These are phyloP conservation scores for Aythya baeri DNA, from an alignment of 2,113 vertebrate genomes.

Conservation along the genomic window DNA sequence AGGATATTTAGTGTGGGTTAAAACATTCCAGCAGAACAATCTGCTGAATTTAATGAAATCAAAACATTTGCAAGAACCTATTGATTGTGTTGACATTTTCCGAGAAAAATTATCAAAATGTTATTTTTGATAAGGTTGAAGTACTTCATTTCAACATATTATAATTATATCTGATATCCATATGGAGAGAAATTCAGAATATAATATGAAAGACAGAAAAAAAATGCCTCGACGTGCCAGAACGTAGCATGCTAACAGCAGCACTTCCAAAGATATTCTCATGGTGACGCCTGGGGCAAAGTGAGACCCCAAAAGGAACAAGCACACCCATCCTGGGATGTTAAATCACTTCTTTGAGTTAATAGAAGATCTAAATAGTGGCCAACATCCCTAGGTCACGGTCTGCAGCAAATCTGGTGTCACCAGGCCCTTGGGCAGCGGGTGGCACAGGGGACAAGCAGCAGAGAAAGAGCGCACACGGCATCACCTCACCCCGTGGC, in stretches of 20 bases:
- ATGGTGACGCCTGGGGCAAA: background rate
- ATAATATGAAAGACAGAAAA: slow-evolving; percentile 12
- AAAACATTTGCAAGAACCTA: slow-evolving; percentile 67
- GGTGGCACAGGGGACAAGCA: slow-evolving; percentile 1
- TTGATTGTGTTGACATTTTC: slow-evolving; percentile 74
- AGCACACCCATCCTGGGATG: background rate
- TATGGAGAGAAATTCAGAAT: background rate
- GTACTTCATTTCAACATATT: slow-evolving; percentile 50
- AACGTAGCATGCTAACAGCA: background rate
- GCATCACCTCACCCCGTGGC: slow-evolving; percentile 33
- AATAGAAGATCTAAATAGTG: background rate
- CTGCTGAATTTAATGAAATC: slow-evolving; percentile 60
- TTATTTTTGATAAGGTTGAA: slow-evolving; percentile 70
- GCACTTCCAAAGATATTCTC: background rate
- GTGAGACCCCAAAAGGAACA: background rate
- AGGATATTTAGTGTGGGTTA: slow-evolving; percentile 22
- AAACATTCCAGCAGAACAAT: slow-evolving; percentile 53
- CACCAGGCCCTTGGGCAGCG: background rate
- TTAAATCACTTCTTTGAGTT: background rate
- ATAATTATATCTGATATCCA: slow-evolving; percentile 62
- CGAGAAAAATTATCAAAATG: slow-evolving; percentile 65
- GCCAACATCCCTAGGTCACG: background rate
- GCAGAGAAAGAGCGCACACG: background rate
- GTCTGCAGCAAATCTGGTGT: background rate
- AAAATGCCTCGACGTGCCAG: background rate